phyloP scores from a whole-genome alignment of 2,113 vertebrate species.

The Halichoerus grypus region DNA sequence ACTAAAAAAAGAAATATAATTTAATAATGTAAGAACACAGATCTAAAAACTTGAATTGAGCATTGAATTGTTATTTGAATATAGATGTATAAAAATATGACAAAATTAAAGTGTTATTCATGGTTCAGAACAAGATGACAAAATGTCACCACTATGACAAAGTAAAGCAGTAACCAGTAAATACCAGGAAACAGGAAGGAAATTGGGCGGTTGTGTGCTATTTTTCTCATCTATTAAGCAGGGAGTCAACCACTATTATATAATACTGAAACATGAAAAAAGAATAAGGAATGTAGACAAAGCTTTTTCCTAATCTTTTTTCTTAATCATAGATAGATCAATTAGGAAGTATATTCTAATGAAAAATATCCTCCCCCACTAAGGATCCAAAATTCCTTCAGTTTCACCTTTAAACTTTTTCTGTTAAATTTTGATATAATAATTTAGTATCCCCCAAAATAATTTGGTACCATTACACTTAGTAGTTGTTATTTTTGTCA shows the following conservation, averaged over 20 bases:
- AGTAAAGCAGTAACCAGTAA: slow-evolving; percentile 46
- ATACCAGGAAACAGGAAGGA: background rate
- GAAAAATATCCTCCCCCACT: background rate
- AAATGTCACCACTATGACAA: background rate
- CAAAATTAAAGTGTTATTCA: background rate
- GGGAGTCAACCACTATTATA: background rate
- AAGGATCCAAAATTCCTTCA: slow-evolving; percentile 25
- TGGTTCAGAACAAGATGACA: slow-evolving; percentile 39
- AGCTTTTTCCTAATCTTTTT: background rate
- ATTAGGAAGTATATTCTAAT: slow-evolving; percentile 30
- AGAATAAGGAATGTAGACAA: background rate
- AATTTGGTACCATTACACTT: background rate
- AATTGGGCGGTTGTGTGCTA: background rate
- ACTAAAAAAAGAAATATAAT: slow-evolving; percentile 50
- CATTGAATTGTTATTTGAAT: background rate
- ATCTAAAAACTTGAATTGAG: background rate
- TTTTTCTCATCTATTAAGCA: slow-evolving; percentile 47
- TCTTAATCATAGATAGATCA: background rate
- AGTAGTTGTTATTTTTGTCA: background rate
- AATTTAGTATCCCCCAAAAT: background rate
- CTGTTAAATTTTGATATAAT: slow-evolving; percentile 14
- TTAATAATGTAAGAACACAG: background rate
- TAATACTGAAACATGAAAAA: background rate
- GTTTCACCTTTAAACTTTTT: slow-evolving; percentile 13
- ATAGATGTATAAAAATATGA: background rate